Evolutionary conservation across 1,140 invertebrate genomes (phyloP), one percentile per base, ranked within the genome.

Genomic region (Arion vulgaris): DNA sequence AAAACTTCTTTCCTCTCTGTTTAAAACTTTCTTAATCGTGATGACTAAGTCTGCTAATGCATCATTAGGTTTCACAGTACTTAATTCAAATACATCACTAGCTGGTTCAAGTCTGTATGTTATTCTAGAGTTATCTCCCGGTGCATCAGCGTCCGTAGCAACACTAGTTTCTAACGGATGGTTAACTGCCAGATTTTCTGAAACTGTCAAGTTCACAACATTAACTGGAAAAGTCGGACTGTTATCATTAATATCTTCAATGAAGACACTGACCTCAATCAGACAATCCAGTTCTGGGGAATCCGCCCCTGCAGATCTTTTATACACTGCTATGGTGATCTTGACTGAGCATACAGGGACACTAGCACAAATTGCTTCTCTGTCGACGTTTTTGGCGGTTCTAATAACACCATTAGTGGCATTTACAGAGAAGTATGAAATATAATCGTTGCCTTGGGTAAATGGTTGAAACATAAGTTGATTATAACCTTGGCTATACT

Each of bases 211-310:
- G 69, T 90, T 88, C 39, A 90, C 68, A 26, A 96, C 96, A 95
- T 98, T 96, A 34, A 96, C 97, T 0, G 96, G 95, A 92, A 99
- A 99, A 89, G 96, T 95, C 0, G 98, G 98, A 23, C 96, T 94
- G 94, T 97, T 95, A 92, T 99, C 82, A 51, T 88, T 87, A 39
- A 83, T 78, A 71, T 86, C 83, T 49, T 84, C 81, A 23, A 88
- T 57, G 19, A 76, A 72, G 15, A 88, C 72, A 34, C 69, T 74
- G 39, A 86, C 86, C 49, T 80, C 39, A 11, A 80, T 26, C 13
- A 83, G 15, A 62, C 17, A 4, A n/a, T 41, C 17, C 36, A 76
- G 68, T 28, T 9, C 28, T 66, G n/a, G 62, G 17, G 62, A 66
- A 2, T 2, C n/a, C n/a, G 62, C 28, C n/a, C 2, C 5, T 26